Base-by-base conservation (phyloP, 2,113 vertebrate species). In the Polypterus senegalus region DNA sequence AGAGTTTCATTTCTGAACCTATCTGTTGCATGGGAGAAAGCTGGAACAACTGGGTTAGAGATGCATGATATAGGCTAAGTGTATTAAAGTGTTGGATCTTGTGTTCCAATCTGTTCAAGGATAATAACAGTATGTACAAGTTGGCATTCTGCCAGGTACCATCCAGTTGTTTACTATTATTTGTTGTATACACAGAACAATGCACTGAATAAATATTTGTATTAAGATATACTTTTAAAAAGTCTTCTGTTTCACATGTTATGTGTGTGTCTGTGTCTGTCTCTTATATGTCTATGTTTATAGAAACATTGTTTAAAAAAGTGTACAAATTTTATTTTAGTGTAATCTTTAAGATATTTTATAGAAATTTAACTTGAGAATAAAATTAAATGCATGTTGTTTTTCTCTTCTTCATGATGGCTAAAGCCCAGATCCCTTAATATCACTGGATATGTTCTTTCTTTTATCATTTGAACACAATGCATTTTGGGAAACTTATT, bases 31-130 rank as follows among this genome's bases (percentile, higher is more conserved):
- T 98, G 96, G 90, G 88, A 92, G 90, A 89, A 87, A 86, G 86
- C 89, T 86, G 91, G 91, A 86, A 81, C 73, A 87, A 83, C 79
- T 88, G 89, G 89, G 88, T 78, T 93, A 91, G 87, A 92, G 87
- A 89, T 97, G 96, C 96, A 98, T 98, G 94, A 97, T 76, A 80
- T 93, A 91, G 88, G 91, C 88, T 94, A 87, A 89, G 87, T 97
- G 92, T 93, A 90, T 92, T 91, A 81, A 89, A 84, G 84, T 76
- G 81, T 93, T 92, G 87, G 87, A 89, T 89, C 87, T 87, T 86
- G 84, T 92, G 89, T 89, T 92, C 89, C 89, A 81, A 87, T 88
- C 83, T 77, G 86, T 77, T 76, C 76, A 70, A 62, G 63, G 63
- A 83, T 78, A 74, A 80, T 74, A 83, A 89, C 83, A 87, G 83